Evolutionary conservation across 2,113 vertebrate species (phyloP), one percentile per base, ranked within the genome.

Genomic region (Tychaedon coryphoeus): DNA sequence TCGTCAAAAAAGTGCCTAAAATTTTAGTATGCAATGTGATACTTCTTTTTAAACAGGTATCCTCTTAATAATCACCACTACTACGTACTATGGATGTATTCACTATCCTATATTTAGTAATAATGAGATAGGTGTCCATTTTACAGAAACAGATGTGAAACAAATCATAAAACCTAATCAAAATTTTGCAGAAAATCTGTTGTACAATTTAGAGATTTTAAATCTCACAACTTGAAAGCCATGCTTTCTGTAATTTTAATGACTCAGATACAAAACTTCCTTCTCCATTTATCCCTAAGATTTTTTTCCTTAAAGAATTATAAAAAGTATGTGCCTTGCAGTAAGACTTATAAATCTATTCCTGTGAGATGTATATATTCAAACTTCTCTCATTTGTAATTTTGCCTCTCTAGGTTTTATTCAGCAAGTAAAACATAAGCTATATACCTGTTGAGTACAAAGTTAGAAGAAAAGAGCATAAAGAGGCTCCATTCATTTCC

Each of bases 401-500:
- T 95, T 83, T 86, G 67, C 90, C 92, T 95, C 54, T 31, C 69
- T 88, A 69, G 8, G 19, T 90, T 73, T 91, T 51, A 85, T 51
- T 61, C 62, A 94, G 64, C 58, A 96, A 96, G 82, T 93, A 88
- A 97, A 95, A 92, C 80, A 84, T 97, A 97, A 97, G 87, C 82
- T 96, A 96, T 97, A 90, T 99, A 99, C 99, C 99, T 99, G 97
- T 99, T 99, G 82, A 99, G 98, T 94, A 99, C 98, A 98, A 99
- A 99, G 98, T 99, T 99, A 92, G 99, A 99, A 96, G 99, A 99
- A 98, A 99, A 99, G 92, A 99, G 99, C 99, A 99, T 99, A 98
- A 99, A 99, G 98, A 99, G 99, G 97, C 99, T 99, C 99, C 99
- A 99, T 97, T 99, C 99, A 88, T 99, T 99, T 97, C 99, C 99